Base-by-base conservation (phyloP, 2,888 invertebrate species). In the Philereme transversata region DNA sequence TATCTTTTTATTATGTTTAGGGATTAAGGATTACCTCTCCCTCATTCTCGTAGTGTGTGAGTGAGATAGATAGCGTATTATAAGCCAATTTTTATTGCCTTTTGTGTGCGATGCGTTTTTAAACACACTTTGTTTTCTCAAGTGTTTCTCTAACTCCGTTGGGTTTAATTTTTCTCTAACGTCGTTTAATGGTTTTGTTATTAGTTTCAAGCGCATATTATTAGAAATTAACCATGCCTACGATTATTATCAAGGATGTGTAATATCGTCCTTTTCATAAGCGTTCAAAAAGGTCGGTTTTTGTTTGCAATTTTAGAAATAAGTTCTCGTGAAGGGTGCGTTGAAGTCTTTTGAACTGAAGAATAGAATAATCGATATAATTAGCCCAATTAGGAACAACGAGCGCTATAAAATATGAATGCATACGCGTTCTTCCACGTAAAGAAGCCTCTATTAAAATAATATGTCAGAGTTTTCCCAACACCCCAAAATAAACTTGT, bases 1-100 rank as follows among this genome's bases (percentile, higher is more conserved):
- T 76, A 74, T 71, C 75, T 62, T 72, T 76, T 67, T 77, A 69
- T 77, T 73, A 67, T 76, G 69, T 72, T 72, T 68, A 46, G 55
- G 76, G 76, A 73, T 76, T 77, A 69, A 4, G 64, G 72, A 40
- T 54, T 36, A 5, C 35, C 38, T 5, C 50, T 70, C 68, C 72
- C 69, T 72, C 60, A 60, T 68, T 69, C 68, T 68, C 67, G 67
- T 69, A 64, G 53, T 51, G 57, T 57, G 59, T 54, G 64, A 70
- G 62, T 67, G 72, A 60, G 68, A 64, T 64, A 51, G 51, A 61
- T 64, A 51, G 51, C 60, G 58, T 9, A 55, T 51, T 59, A 66
- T 61, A 57, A 57, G 66, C 64, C 64, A 66, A 67, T 64, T 70
- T 64, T 66, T 69, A 69, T 72, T 76, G 74, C 71, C 68, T 72